Evolutionary conservation across 2,888 invertebrate species (phyloP).

Genomic region (Liopterus haemorrhoidalis): DNA sequence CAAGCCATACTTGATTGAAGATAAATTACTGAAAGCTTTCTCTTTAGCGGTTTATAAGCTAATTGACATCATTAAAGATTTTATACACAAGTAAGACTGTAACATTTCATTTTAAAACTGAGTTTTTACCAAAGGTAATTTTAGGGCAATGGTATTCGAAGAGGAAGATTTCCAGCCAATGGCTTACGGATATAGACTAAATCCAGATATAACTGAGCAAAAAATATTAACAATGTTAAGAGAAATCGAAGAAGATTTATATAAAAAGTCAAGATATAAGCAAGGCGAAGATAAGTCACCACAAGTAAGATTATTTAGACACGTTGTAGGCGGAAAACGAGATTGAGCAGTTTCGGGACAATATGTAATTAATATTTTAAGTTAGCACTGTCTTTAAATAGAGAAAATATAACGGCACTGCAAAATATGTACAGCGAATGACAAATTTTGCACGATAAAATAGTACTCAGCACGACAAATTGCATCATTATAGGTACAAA

Average conservation of each 20-base stretch:
- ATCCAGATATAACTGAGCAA: conserved; percentile 74
- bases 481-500: too few relatives aligned
- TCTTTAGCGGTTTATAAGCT: conserved; percentile 83
- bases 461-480: too few relatives aligned
- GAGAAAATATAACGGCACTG: too few relatives aligned
- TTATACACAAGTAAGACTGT: conserved; percentile 66
- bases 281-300: conserved; percentile 31
- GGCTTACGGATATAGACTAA: conserved; percentile 81
- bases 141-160: conserved; percentile 78
- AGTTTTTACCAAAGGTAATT: conserved; percentile 19
- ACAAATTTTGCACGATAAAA: too few relatives aligned
- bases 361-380: too few relatives aligned
- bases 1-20: conserved; percentile 77
- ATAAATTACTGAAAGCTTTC: conserved; percentile 78
- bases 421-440: too few relatives aligned
- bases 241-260: conserved; percentile 87
- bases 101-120: not conserved
- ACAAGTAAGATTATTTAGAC: too few relatives aligned
- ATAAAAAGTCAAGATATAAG: conserved; percentile 59
- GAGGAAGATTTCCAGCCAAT: conserved; percentile 96
- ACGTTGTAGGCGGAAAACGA: too few relatives aligned
- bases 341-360: too few relatives aligned
- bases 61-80: conserved; percentile 82
- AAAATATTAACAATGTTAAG: conserved; percentile 75
- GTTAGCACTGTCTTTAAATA: too few relatives aligned